These are phyloP conservation scores for Dolichallabes microphthalmus DNA, from an alignment of 2,113 vertebrate genomes.

Conservation along the genomic window DNA sequence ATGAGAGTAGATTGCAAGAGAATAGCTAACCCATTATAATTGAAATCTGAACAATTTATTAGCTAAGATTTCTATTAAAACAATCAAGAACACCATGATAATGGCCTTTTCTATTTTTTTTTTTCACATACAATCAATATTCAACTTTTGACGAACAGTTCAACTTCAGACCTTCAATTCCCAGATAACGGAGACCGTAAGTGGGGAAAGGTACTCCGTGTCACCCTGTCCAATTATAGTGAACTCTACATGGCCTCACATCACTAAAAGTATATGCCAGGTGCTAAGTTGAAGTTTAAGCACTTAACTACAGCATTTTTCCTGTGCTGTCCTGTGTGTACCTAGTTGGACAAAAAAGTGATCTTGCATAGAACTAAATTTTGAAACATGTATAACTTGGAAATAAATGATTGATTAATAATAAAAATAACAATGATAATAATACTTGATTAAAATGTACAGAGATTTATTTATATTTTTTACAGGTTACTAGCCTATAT, in stretches of 20 bases:
- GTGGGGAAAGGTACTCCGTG: neutral
- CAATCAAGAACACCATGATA: neutral
- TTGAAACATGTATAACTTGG: too few relatives aligned
- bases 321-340: neutral
- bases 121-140: too few relatives aligned
- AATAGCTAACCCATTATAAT: neutral
- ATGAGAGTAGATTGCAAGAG: neutral
- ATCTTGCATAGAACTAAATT: neutral
- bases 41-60: neutral
- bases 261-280: neutral
- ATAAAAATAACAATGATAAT: too few relatives aligned
- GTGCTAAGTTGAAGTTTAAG: too few relatives aligned
- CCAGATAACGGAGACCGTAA: too few relatives aligned
- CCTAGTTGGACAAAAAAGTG: neutral
- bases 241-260: neutral
- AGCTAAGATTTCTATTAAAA: neutral
- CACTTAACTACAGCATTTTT: neutral
- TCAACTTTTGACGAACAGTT: too few relatives aligned
- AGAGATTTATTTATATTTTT: too few relatives aligned
- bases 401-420: too few relatives aligned
- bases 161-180: too few relatives aligned
- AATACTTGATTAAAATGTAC: too few relatives aligned
- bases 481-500: too few relatives aligned
- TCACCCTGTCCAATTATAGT: neutral
- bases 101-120: neutral